phyloP scores from a whole-genome alignment of 2,797 vertebrate species.

The Pelobates cultripes region DNA sequence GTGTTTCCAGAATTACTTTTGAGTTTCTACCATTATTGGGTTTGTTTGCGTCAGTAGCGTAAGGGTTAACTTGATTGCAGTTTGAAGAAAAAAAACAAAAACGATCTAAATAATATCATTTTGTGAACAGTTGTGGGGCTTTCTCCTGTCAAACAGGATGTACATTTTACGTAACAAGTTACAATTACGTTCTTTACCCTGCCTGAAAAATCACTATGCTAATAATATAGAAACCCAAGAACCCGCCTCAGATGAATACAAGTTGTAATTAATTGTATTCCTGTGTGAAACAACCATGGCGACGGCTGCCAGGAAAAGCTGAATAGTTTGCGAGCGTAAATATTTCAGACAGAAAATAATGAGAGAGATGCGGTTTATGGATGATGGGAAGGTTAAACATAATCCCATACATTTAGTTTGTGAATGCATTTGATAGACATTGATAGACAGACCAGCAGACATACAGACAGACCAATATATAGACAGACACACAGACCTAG shows the following conservation, averaged over 20 bases:
- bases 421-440: too few relatives aligned
- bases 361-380: conserved; percentile 46
- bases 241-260: conserved; percentile 52
- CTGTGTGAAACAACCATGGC: conserved; percentile 54
- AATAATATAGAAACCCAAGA: conserved; percentile 50
- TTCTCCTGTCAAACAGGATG: conserved; percentile 46
- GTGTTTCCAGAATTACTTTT: too few relatives aligned
- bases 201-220: conserved; percentile 53
- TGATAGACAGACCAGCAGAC: too few relatives aligned
- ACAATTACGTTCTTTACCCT: conserved; percentile 56
- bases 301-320: conserved; percentile 62
- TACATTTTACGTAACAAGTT: conserved; percentile 54
- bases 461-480: too few relatives aligned
- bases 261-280: conserved; percentile 57
- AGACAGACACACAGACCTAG: too few relatives aligned
- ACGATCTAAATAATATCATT: conserved; percentile 42
- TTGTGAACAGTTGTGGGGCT: conserved; percentile 23
- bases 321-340: conserved; percentile 58
- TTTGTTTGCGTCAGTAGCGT: not conserved
- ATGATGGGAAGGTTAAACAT: conserved; percentile 26
- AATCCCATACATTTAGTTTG: not conserved
- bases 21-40: too few relatives aligned
- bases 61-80: conserved; percentile 30
- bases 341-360: conserved; percentile 54
- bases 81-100: conserved; percentile 36